Conservation (phyloP, 2,113 vertebrate species). For the Otolemur garnettii region DNA sequence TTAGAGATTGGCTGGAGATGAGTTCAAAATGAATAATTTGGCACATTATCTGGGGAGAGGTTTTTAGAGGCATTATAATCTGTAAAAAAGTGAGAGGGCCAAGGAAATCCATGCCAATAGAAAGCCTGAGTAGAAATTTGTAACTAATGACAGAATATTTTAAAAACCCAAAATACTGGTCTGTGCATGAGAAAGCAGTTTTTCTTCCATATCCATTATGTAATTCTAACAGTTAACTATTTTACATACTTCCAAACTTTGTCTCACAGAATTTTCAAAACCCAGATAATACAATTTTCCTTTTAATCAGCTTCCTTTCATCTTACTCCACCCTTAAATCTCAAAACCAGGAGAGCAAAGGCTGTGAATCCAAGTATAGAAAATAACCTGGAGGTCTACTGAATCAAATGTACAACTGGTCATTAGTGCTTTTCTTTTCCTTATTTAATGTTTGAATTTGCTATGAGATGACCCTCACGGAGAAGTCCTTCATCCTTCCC, state of each 20-base stretch:
- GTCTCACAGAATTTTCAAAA: slow-evolving; percentile 51
- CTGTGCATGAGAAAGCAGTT: slow-evolving; percentile 81
- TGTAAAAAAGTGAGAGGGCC: slow-evolving; percentile 81
- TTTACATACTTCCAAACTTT: slow-evolving; percentile 69
- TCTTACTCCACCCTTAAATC: slow-evolving; percentile 30
- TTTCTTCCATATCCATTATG: slow-evolving; percentile 69
- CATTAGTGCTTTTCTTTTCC: slow-evolving; percentile 64
- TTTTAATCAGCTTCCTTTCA: slow-evolving; percentile 66
- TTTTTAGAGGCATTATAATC: slow-evolving; percentile 79
- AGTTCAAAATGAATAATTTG: slow-evolving; percentile 85
- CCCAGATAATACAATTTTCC: slow-evolving; percentile 71
- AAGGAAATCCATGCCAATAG: slow-evolving; percentile 79
- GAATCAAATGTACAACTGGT: slow-evolving; percentile 80
- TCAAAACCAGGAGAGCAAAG: slow-evolving; percentile 68
- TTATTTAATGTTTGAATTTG: slow-evolving; percentile 73
- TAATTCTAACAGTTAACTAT: slow-evolving; percentile 69
- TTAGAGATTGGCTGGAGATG: slow-evolving; percentile 75
- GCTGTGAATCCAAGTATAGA: slow-evolving; percentile 72
- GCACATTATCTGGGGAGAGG: slow-evolving; percentile 79
- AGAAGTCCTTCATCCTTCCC: slow-evolving; percentile 64
- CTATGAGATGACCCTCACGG: slow-evolving; percentile 75
- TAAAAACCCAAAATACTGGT: slow-evolving; percentile 73
- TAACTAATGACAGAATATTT: slow-evolving; percentile 50
- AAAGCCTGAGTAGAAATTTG: slow-evolving; percentile 79
- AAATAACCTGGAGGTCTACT: slow-evolving; percentile 79